Evolutionary conservation across 2,113 vertebrate genomes (phyloP), one percentile per base, ranked within the genome.

Genomic region (Terrapene triunguis): DNA sequence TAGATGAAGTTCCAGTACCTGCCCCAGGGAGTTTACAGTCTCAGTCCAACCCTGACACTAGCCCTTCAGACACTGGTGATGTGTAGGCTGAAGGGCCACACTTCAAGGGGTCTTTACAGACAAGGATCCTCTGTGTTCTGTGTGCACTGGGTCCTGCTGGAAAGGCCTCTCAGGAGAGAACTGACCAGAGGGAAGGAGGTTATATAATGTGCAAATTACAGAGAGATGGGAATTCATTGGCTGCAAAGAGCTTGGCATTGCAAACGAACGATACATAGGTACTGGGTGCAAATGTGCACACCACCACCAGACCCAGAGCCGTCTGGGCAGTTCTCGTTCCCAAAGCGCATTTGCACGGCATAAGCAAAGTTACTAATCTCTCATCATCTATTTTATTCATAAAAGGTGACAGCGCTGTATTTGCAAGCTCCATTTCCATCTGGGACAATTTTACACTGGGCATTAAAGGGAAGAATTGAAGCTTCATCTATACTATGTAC

Each of bases 351-450:
- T 78, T 5, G 1, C 8, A 22, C 69, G 2, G 74, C 0, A 5
- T 50, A 53, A 48, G 29, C 47, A 21, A 17, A 50, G 79, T 32
- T 11, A 51, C 27, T 50, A 57, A 11, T 92, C 42, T 85, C 35
- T 22, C 79, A 35, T 0, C 1, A 42, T 38, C 80, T 82, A 27
- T 0, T 16, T 54, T 32, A 6, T 48, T 51, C 25, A 1, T 1
- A 76, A 10, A 32, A 48, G n/a, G 4, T 53, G 59, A 14, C 47
- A 55, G 78, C 78, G 8, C 65, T 2, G 0, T 38, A 44, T 0
- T 0, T 22, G 14, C 44, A 17, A 48, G 78, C 84, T 89, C 82
- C 0, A 0, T 14, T 55, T 81, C 48, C 16, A 84, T 80, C 88
- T 8, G 55, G 91, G 87, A 65, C n/a, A 69, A 35, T 51, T n/a